Percentiles rank a stretch among this genome's conserved stretches.
phyloP scores from a whole-genome alignment of 2,113 vertebrate species.

The Sisor rabdophorus region DNA sequence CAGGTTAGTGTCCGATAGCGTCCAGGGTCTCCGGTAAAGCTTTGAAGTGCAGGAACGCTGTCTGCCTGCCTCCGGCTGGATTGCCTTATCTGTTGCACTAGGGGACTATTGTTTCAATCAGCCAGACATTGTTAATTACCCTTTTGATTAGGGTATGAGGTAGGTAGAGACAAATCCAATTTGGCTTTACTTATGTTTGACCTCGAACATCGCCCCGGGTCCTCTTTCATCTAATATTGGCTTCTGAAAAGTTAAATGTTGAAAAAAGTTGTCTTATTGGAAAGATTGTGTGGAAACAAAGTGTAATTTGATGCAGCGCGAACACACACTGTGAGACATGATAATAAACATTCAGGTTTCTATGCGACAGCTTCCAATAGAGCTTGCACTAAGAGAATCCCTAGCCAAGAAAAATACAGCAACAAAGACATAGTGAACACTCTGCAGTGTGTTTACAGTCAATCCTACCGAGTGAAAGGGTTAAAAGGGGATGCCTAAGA shows the following conservation, averaged over 20 bases:
- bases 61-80: constrained; percentile 48
- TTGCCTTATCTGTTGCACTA: constrained; percentile 55
- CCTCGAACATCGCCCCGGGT: constrained; percentile 32
- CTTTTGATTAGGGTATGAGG: constrained; percentile 60
- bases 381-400: not conserved
- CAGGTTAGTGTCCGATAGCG: constrained; percentile 64
- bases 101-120: constrained; percentile 51
- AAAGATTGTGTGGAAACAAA: constrained; percentile 17
- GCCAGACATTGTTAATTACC: constrained; percentile 72
- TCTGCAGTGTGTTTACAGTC: constrained; percentile 56
- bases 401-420: constrained; percentile 23
- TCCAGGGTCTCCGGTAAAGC: constrained; percentile 42
- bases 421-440: constrained; percentile 45
- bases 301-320: constrained; percentile 6
- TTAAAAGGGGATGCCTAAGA: constrained; percentile 45
- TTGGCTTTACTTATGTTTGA: constrained; percentile 52
- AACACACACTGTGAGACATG: constrained; percentile 22
- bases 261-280: constrained; percentile 9
- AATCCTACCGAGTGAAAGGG: constrained; percentile 55
- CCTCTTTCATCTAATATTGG: constrained; percentile 22
- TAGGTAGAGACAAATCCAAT: constrained; percentile 67
- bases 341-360: constrained; percentile 31
- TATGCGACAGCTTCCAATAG: constrained; percentile 11
- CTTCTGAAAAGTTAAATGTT: constrained; percentile 33
- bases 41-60: constrained; percentile 69